These are phyloP conservation scores for Pseudochromis fuscus DNA, from an alignment of 2,797 vertebrate genomes.

Conservation along the genomic window DNA sequence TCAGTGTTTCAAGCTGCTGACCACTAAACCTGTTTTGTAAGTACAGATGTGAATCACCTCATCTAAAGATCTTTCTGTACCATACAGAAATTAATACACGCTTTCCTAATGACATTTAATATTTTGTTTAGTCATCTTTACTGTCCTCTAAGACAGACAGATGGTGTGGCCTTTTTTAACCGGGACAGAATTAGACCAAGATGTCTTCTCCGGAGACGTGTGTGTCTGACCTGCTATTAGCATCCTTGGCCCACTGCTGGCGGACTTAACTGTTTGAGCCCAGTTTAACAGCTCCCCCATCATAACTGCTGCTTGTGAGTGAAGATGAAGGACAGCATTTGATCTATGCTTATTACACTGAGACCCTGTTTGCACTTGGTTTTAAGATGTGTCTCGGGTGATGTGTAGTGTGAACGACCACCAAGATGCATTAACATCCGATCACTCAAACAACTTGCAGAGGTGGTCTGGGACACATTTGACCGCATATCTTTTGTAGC, in stretches of 20 bases:
- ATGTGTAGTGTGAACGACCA: too few relatives aligned
- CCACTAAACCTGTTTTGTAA: neutral
- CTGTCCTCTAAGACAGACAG: constrained; percentile 5
- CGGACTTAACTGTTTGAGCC: constrained; percentile 20
- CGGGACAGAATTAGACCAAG: constrained; percentile 20
- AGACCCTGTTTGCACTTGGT: too few relatives aligned
- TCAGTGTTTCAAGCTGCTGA: constrained; percentile 3
- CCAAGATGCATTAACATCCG: too few relatives aligned
- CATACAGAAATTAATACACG: too few relatives aligned
- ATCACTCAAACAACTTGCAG: too few relatives aligned
- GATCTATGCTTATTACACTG: neutral
- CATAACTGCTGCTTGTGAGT: neutral
- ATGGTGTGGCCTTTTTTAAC: neutral
- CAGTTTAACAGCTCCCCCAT: constrained; percentile 3
- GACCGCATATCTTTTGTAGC: too few relatives aligned
- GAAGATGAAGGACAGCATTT: neutral
- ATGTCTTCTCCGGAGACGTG: constrained; percentile 17
- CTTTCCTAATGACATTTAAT: neutral
- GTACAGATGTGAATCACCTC: neutral
- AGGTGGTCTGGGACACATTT: too few relatives aligned
- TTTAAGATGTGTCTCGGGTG: too few relatives aligned
- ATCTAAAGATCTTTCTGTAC: too few relatives aligned
- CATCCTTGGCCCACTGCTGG: constrained; percentile 1
- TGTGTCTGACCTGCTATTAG: constrained; percentile 22
- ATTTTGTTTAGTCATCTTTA: constrained; percentile 7